phyloP scores from a whole-genome alignment of 30 jellyfish, hydroid and myxozoan genomes.

The Turritopsis dohrnii region DNA sequence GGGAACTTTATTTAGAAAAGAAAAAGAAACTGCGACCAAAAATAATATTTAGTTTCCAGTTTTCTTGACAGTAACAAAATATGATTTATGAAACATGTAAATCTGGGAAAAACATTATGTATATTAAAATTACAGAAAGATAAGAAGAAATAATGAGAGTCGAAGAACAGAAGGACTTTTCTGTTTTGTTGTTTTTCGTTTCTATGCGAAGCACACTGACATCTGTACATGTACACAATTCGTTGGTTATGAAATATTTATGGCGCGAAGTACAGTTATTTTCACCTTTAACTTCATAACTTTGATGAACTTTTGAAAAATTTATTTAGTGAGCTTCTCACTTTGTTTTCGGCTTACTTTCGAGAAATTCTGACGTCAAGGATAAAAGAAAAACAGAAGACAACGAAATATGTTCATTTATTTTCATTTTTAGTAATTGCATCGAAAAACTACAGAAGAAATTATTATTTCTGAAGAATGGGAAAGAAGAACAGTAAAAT shows the following conservation, averaged over 20 bases:
- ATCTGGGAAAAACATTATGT: not conserved
- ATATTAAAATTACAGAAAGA: too few relatives aligned
- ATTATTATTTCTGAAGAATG: slow-evolving; percentile 32
- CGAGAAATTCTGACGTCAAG: too few relatives aligned
- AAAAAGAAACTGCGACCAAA: not conserved
- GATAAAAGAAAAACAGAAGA: too few relatives aligned
- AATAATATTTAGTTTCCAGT: not conserved
- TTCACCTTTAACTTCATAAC: not conserved
- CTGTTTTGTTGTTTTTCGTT: not conserved
- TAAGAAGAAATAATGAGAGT: not conserved
- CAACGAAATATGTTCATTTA: not conserved
- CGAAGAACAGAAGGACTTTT: not conserved
- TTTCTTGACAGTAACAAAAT: not conserved
- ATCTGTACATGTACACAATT: not conserved
- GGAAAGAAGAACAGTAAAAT: slow-evolving; percentile 96
- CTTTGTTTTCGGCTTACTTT: too few relatives aligned
- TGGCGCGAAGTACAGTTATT: not conserved
- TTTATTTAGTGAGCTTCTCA: not conserved
- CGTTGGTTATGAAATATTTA: not conserved
- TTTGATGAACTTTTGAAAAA: not conserved
- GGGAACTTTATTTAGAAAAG: not conserved
- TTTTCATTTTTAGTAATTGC: not conserved
- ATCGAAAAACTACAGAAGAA: not conserved
- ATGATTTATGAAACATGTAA: not conserved
- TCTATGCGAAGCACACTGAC: not conserved